Base-by-base conservation (phyloP, 1,140 invertebrate species). In the Drosophila santomea region DNA sequence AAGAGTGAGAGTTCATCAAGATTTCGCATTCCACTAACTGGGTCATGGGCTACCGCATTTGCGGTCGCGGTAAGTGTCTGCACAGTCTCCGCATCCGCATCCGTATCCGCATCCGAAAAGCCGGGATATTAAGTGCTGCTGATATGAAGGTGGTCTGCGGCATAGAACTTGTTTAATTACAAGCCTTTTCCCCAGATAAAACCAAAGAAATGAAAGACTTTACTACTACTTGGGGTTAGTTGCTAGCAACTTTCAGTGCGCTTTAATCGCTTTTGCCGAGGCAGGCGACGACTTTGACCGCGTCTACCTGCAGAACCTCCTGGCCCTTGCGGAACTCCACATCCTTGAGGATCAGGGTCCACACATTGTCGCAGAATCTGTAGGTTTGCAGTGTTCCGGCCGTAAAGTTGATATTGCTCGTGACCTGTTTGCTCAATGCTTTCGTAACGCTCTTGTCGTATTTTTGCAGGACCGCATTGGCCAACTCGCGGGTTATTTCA, bases 151-250 rank as follows among this genome's bases (percentile, higher is more conserved):
- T 38, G 11, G 57, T 35, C 17, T 61, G 59, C 45, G 66, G 66
- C 66, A 58, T 55, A 7, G 73, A 85, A 85, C 81, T 85, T 85
- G 85, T 85, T 85, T 82, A 85, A 85, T 85, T 85, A 85, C 85
- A 80, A 80, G 61, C 52, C 56, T 63, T 63, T 74, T 74, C 41
- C 52, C 48, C 50, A 78, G 60, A 71, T 64, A 84, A 76, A 58
- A 45, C 57, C 60, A 64, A 63, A 36, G 32, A 57, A 64, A 44
- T 57, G 41, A 23, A 20, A 69, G 15, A 25, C 20, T 17, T 17
- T 17, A 17, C 17, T 17, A 17, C 17, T 17, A 17, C 17, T 12
- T 4, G 2, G 10, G 15, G 38, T 23, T 4, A 14, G 45, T 32
- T 32, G 54, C 17, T 7, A 25, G 43, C 43, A 52, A 51, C 47